Evolutionary conservation across 2,888 invertebrate species (phyloP).

Genomic region (Pseudococcus viburni): DNA sequence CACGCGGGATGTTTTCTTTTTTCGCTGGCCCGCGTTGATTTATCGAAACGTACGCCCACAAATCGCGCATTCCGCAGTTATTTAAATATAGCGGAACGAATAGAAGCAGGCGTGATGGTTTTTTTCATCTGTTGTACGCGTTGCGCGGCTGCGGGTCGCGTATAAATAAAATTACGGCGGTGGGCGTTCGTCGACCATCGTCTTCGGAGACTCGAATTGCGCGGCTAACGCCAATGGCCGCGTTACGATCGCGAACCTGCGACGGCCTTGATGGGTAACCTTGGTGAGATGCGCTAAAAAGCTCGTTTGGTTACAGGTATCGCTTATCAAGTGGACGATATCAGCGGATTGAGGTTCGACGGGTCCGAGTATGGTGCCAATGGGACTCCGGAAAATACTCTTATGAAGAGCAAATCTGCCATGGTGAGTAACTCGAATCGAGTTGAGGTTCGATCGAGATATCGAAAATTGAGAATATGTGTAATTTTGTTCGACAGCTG

Average conservation of each 20-base stretch:
- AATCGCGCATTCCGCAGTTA: constrained; percentile 60
- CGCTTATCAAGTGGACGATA: constrained; percentile 23
- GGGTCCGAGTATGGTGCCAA: constrained; percentile 14
- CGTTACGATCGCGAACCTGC: constrained; percentile 7
- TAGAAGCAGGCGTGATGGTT: constrained; percentile 4
- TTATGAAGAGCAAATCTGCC: constrained; percentile 55
- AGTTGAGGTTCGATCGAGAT: too few species aligned
- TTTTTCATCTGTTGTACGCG: constrained; percentile 41
- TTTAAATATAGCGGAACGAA: constrained; percentile 52
- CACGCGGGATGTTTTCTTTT: constrained; percentile 2
- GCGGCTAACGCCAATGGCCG: constrained; percentile 55
- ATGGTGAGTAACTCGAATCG: constrained; percentile 52
- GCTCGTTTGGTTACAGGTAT: constrained; percentile 14
- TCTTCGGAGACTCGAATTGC: not conserved
- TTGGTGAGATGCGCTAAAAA: not conserved
- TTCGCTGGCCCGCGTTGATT: constrained; percentile 29
- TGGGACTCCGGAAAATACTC: constrained; percentile 38
- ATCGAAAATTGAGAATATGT: too few species aligned
- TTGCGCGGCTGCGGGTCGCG: constrained; percentile 22
- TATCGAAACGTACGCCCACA: constrained; percentile 61
- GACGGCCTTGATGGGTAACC: constrained; percentile 22
- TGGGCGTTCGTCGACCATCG: constrained; percentile 7
- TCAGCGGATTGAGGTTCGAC: constrained; percentile 11
- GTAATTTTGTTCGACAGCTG: not conserved
- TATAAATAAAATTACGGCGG: constrained; percentile 58